Evolutionary conservation across 2,888 invertebrate genomes (phyloP), one percentile per base, ranked within the genome.

Genomic region (Rhogogaster chlorosoma): DNA sequence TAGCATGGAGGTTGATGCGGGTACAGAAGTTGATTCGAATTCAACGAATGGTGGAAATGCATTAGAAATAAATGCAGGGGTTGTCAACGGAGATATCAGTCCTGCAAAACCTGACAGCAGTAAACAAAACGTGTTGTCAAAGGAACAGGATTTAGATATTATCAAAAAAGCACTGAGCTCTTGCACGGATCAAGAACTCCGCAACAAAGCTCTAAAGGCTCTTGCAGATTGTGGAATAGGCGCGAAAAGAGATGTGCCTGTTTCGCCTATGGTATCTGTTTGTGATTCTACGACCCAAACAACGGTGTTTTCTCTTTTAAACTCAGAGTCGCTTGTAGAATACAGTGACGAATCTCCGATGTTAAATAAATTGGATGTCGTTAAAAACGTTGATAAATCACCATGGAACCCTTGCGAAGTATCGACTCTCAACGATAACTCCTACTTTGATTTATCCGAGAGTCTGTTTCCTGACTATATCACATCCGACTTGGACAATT

Each of bases 181-280:
- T n/a, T 87, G 91, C 0, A 88, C 86, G 4, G 90, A 93, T 78
- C 84, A 87, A 32, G 86, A 88, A 12, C 85, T 93, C 12, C 86
- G 90, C n/a, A 86, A 87, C 18, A 89, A 89, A 80, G 92, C 93
- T 4, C 73, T 93, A 18, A 87, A 90, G 75, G 92, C 91, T 10
- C 87, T 93, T 2, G 88, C 88, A 0, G 90, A 92, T 12, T 93
- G 92, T 83, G 90, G 91, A 9, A 90, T 91, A 29, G 89, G 89
- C 0, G 86, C 88, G 1, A 88, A 90, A 26, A 89, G 89, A 32
- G 84, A 88, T 3, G 86, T 92, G 0, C 90, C 92, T 0, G 84
- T 87, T 57, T 70, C 38, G 45, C 87, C 87, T 0, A 87, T 87
- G 0, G 88, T 92, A 2, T 87, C 87, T 18, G 70, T 78, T 53